Evolutionary conservation across 2,888 invertebrate genomes (phyloP).

Genomic region (Acronicta leporina): DNA sequence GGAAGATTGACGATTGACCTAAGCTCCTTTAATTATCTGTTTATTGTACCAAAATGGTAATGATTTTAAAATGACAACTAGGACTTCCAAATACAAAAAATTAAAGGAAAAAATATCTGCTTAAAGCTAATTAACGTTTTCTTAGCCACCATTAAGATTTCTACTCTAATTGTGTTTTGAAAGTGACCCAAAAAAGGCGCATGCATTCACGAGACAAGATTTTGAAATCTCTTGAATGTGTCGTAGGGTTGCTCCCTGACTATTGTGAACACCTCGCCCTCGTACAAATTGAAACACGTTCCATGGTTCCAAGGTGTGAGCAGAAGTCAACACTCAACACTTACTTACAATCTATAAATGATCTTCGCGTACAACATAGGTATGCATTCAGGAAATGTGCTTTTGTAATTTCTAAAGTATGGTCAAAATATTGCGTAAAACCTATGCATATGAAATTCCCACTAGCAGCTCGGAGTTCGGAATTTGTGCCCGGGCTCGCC

Average conservation of each 20-base stretch:
- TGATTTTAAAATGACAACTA: not conserved
- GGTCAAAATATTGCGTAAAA: too few species aligned
- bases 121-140: conserved; percentile 13
- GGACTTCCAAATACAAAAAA: conserved; percentile 15
- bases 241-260: conserved; percentile 13
- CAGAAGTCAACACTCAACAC: not conserved
- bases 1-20: conserved; percentile 8
- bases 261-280: conserved; percentile 27
- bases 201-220: conserved; percentile 47
- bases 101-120: conserved; percentile 24
- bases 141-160: too few species aligned
- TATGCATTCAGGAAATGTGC: too few species aligned
- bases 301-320: conserved; percentile 5
- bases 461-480: too few species aligned
- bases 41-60: too few species aligned
- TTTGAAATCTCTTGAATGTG: conserved; percentile 28
- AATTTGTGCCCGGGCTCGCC: too few species aligned
- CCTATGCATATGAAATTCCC: too few species aligned
- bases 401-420: too few species aligned
- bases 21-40: too few species aligned
- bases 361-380: too few species aligned
- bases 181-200: conserved; percentile 32
- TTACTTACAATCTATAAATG: too few species aligned
- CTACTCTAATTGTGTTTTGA: conserved; percentile 15
- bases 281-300: conserved; percentile 45